These are phyloP conservation scores for Morus bassanus DNA, from an alignment of 2,797 vertebrate genomes.

Conservation along the genomic window DNA sequence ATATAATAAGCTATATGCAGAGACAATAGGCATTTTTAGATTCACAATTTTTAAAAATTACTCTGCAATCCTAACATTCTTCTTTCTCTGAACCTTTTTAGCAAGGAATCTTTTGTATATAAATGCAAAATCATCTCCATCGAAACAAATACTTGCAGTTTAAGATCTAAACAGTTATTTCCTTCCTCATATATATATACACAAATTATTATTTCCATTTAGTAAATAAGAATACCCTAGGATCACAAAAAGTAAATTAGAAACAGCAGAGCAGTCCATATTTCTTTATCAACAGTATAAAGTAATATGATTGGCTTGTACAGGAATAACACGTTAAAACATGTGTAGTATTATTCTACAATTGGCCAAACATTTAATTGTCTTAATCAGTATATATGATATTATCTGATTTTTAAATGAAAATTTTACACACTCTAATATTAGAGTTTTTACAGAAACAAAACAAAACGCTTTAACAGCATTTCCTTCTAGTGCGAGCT, in stretches of 20 bases:
- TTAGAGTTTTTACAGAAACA: background rate
- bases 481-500: slow-evolving; percentile 75
- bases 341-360: background rate
- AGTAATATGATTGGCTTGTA: background rate
- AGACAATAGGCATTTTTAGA: background rate
- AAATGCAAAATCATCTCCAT: background rate
- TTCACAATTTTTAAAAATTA: background rate
- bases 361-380: background rate
- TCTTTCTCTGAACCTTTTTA: background rate
- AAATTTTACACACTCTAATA: background rate
- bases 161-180: background rate
- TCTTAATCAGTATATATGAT: background rate
- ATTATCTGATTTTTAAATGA: background rate
- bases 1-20: background rate
- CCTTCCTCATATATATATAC: background rate
- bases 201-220: background rate
- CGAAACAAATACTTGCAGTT: background rate
- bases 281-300: background rate
- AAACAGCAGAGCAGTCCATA: background rate
- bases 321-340: background rate
- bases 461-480: slow-evolving; percentile 65
- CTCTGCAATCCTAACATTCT: background rate
- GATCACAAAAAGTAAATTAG: background rate
- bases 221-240: background rate
- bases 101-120: background rate